These are phyloP conservation scores for Carassius auratus DNA, from an alignment of 2,113 vertebrate genomes.

Conservation along the genomic window DNA sequence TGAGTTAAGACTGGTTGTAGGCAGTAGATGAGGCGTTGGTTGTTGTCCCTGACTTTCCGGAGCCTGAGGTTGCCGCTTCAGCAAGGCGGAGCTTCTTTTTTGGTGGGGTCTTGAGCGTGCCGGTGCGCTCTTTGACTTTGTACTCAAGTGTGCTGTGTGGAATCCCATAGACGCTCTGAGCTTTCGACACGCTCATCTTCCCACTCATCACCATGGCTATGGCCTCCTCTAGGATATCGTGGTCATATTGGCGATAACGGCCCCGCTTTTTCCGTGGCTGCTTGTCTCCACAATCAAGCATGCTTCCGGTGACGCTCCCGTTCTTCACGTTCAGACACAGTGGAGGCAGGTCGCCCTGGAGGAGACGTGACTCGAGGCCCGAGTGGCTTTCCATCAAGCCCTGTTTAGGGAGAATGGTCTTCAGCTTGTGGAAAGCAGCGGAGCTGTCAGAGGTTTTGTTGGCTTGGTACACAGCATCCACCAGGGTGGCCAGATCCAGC, in stretches of 20 bases:
- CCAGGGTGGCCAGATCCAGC: slow-evolving; percentile 83
- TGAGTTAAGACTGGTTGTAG: slow-evolving; percentile 89
- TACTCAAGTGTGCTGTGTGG: slow-evolving; percentile 99
- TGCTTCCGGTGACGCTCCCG: slow-evolving; percentile 74
- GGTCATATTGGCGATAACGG: slow-evolving; percentile 96
- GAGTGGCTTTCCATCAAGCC: slow-evolving; percentile 86
- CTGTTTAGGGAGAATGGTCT: slow-evolving; percentile 90
- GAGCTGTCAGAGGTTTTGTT: slow-evolving; percentile 86
- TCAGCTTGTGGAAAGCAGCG: slow-evolving; percentile 86
- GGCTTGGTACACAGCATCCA: slow-evolving; percentile 89
- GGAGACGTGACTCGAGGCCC: slow-evolving; percentile 84
- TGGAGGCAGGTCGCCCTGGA: slow-evolving; percentile 90
- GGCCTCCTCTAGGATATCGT: slow-evolving; percentile 98
- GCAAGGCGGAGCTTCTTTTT: slow-evolving; percentile 93
- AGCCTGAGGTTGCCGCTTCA: slow-evolving; percentile 85
- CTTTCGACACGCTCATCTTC: slow-evolving; percentile 99
- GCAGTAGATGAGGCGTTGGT: slow-evolving; percentile 68
- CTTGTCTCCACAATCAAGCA: slow-evolving; percentile 91
- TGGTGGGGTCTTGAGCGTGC: slow-evolving; percentile 96
- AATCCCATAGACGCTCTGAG: slow-evolving; percentile 97
- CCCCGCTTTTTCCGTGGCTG: slow-evolving; percentile 98
- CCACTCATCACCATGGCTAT: slow-evolving; percentile 97
- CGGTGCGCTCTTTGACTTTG: slow-evolving; percentile 98
- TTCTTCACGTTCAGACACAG: slow-evolving; percentile 89
- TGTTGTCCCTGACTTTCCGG: slow-evolving; percentile 92